Percentiles rank a stretch among this genome's conserved stretches.
Evolutionary conservation across 1,140 invertebrate genomes (phyloP).

Genomic region (Megathymus violae): DNA sequence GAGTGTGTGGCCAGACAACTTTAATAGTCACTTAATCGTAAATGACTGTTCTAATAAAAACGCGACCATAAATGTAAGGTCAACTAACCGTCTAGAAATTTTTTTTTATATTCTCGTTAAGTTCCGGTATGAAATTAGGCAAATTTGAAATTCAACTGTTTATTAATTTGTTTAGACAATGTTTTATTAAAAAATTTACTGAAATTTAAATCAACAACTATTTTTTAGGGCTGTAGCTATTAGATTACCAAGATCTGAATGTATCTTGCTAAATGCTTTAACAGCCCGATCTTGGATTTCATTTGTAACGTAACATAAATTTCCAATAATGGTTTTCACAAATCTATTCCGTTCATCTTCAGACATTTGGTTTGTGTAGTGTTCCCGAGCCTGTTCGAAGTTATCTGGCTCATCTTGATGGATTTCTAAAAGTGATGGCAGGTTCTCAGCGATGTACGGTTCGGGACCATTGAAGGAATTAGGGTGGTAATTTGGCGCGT

Average conservation of each 20-base stretch:
- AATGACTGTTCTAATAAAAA: too few relatives aligned
- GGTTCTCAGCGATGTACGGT: constrained; percentile 62
- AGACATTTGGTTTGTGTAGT: constrained; percentile 92
- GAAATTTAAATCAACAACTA: background rate
- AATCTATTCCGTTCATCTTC: constrained; percentile 88
- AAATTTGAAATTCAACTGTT: too few relatives aligned
- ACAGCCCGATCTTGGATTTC: background rate
- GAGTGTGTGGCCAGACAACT: too few relatives aligned
- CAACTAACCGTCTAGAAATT: too few relatives aligned
- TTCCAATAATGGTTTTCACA: constrained; percentile 88
- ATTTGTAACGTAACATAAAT: background rate
- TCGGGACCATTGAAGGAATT: constrained; percentile 94
- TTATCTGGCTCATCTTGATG: constrained; percentile 3
- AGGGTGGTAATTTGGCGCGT: constrained; percentile 95
- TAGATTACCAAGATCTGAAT: background rate
- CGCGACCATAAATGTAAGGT: too few relatives aligned
- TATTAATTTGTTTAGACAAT: too few relatives aligned
- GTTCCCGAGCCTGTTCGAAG: constrained; percentile 91
- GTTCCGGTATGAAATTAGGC: too few relatives aligned
- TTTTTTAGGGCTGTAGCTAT: background rate
- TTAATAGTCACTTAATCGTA: too few relatives aligned
- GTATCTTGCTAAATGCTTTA: background rate
- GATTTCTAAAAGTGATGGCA: background rate
- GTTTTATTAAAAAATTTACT: too few relatives aligned
- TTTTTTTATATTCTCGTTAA: too few relatives aligned